Evolutionary conservation across 2,797 vertebrate genomes (phyloP).

Genomic region (Xiphorhynchus erythropygius): DNA sequence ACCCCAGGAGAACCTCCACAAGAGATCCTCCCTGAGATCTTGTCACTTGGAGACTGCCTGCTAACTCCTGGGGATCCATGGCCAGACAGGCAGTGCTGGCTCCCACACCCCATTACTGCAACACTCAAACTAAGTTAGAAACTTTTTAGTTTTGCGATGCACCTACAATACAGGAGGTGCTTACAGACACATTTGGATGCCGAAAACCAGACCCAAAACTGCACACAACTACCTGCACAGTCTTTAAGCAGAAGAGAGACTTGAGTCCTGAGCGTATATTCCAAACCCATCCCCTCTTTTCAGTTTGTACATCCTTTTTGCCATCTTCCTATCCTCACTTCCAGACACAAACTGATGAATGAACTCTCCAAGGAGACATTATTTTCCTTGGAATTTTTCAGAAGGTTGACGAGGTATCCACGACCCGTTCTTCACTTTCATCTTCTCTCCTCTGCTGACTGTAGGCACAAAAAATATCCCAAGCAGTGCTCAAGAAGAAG

Average conservation of each 20-base stretch:
- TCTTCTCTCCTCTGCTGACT: neutral
- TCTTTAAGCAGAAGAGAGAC: neutral
- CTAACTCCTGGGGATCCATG: neutral
- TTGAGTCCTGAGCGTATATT: accelerated
- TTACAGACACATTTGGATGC: neutral
- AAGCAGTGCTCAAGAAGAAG: neutral
- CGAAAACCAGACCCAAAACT: neutral
- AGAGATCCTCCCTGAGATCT: neutral
- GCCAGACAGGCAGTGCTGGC: accelerated
- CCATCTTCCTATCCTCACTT: neutral
- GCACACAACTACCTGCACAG: neutral
- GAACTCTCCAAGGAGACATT: neutral
- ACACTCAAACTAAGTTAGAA: neutral
- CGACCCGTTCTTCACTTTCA: neutral
- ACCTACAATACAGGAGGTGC: neutral
- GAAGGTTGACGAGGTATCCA: neutral
- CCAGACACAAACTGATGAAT: neutral
- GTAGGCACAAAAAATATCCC: neutral
- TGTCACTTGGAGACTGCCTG: neutral
- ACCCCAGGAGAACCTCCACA: neutral
- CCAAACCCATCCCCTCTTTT: neutral
- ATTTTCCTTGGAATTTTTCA: neutral
- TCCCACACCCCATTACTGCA: neutral
- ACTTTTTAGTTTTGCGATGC: neutral
- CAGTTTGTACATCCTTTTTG: neutral